Evolutionary conservation across 2,888 invertebrate species (phyloP).

Genomic region (Drosophila aldrichi): DNA sequence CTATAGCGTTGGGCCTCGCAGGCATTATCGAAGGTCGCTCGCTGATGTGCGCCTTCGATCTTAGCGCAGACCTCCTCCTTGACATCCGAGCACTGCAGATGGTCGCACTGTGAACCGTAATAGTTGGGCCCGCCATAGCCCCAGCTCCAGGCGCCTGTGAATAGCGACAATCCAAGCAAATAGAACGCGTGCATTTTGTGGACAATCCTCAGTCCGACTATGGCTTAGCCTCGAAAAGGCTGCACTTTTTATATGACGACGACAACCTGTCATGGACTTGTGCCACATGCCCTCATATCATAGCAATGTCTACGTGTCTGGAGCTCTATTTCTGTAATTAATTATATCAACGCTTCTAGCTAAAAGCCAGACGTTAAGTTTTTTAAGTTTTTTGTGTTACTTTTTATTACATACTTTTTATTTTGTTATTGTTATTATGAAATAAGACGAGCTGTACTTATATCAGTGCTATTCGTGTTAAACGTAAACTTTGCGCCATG

Average conservation of each 20-base stretch:
- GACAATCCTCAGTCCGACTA: slow-evolving; percentile 24
- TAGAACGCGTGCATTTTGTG: slow-evolving; percentile 31
- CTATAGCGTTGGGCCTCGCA: slow-evolving; percentile 43
- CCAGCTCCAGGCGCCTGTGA: slow-evolving; percentile 15
- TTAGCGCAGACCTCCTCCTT: slow-evolving; percentile 34
- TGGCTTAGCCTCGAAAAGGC: slow-evolving; percentile 32
- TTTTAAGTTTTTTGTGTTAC: slow-evolving; percentile 8
- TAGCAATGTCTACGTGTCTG: slow-evolving; percentile 54
- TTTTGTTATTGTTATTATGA: slow-evolving; percentile 27
- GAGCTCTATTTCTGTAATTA: slow-evolving; percentile 29
- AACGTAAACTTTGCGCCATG: slow-evolving; percentile 32
- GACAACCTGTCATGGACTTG: neutral
- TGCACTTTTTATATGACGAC: slow-evolving; percentile 48
- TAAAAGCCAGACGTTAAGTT: slow-evolving; percentile 23
- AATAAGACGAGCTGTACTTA: slow-evolving; percentile 11
- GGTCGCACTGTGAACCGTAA: slow-evolving; percentile 15
- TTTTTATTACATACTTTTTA: slow-evolving; percentile 8
- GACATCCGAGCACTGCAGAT: slow-evolving; percentile 11
- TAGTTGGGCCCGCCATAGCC: slow-evolving; percentile 11
- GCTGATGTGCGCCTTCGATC: neutral
- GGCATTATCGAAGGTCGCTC: slow-evolving; percentile 33
- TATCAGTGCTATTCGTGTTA: slow-evolving; percentile 48
- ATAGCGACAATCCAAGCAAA: slow-evolving; percentile 14
- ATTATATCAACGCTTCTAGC: slow-evolving; percentile 16
- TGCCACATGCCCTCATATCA: slow-evolving; percentile 40